Conservation (phyloP, 2,797 vertebrate species). For the Monodelphis domestica region DNA sequence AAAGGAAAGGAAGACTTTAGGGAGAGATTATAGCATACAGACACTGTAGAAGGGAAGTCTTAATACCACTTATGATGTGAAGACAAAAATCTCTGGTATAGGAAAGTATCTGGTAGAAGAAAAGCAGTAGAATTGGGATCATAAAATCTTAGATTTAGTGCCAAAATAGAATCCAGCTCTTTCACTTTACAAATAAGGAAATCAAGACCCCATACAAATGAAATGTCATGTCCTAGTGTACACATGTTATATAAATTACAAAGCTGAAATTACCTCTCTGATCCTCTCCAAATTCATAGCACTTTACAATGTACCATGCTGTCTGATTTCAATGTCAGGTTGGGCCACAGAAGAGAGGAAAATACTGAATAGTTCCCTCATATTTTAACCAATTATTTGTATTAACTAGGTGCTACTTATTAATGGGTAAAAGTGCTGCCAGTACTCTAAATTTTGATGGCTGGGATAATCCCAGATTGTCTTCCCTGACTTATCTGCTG, state of each 20-base stretch:
- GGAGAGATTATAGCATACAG: not conserved
- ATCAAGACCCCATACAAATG: not conserved
- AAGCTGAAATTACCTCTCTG: not conserved
- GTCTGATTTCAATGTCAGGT: not conserved
- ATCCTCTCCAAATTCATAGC: not conserved
- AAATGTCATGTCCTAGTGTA: no score
- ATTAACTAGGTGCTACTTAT: not conserved
- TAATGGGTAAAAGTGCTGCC: not conserved
- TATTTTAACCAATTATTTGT: not conserved
- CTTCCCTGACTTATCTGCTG: not conserved
- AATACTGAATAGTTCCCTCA: not conserved
- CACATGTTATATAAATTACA: no score
- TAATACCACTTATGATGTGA: not conserved
- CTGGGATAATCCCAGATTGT: not conserved
- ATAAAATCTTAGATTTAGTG: not conserved
- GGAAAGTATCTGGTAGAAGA: not conserved
- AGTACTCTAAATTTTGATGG: not conserved
- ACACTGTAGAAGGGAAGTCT: not conserved
- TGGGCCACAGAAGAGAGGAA: not conserved
- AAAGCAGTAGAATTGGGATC: not conserved
- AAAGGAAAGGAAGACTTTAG: not conserved
- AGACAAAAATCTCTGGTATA: not conserved
- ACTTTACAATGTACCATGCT: not conserved
- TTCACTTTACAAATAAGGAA: not conserved
- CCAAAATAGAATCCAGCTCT: not conserved